A percentile compares a stretch with the other conserved stretches of the same genome.
phyloP scores from a whole-genome alignment of 2,888 invertebrate genomes.

The Odontomyia ornata region DNA sequence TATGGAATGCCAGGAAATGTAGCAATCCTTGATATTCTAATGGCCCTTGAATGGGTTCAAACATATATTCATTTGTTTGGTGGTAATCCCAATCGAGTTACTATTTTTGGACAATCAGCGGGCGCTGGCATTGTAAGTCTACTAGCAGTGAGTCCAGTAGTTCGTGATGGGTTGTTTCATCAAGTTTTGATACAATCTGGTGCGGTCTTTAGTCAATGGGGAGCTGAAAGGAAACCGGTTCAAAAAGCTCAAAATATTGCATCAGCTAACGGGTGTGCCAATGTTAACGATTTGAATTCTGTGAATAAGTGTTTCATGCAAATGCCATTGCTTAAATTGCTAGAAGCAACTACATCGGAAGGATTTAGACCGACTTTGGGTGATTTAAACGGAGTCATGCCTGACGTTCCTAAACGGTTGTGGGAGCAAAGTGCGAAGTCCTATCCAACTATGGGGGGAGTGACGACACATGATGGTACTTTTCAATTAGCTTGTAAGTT shows the following conservation, averaged over 20 bases:
- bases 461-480: constrained; percentile 65
- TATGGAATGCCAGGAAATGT: constrained; percentile 67
- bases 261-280: constrained; percentile 59
- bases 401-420: constrained; percentile 51
- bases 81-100: constrained; percentile 65
- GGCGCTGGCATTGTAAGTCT: constrained; percentile 65
- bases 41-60: constrained; percentile 67
- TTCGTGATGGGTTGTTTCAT: constrained; percentile 61
- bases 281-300: constrained; percentile 52
- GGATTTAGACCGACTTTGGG: constrained; percentile 56
- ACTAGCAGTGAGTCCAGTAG: constrained; percentile 63
- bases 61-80: constrained; percentile 65
- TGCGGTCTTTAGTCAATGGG: constrained; percentile 65
- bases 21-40: constrained; percentile 65
- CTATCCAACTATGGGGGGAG: constrained; percentile 63
- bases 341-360: constrained; percentile 47
- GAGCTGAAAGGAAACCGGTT: constrained; percentile 61
- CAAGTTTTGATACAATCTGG: constrained; percentile 67
- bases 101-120: constrained; percentile 68
- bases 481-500: constrained; percentile 62
- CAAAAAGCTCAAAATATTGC: constrained; percentile 61
- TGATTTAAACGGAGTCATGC: constrained; percentile 55
- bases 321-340: constrained; percentile 55
- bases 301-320: constrained; percentile 57
- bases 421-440: constrained; percentile 51